These are phyloP conservation scores for Bedellia somnulentella DNA, from an alignment of 2,888 invertebrate genomes.

Conservation along the genomic window DNA sequence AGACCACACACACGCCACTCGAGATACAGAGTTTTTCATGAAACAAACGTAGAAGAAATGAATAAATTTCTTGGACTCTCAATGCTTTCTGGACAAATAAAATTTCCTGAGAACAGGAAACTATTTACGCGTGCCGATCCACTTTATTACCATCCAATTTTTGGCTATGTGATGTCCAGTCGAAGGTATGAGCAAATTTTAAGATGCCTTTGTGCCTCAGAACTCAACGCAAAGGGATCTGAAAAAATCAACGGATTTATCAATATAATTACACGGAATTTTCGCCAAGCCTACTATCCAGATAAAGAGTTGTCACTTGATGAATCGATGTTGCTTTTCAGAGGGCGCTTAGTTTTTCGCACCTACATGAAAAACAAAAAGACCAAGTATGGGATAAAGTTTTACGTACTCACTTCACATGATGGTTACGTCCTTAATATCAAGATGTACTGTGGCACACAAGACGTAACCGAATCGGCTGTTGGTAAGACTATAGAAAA, in stretches of 20 bases:
- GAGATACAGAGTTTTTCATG: neutral
- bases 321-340: constrained; percentile 4
- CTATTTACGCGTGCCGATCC: constrained; percentile 2
- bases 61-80: constrained; percentile 4
- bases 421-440: no score
- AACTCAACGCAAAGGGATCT: constrained; percentile 1
- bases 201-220: constrained; percentile 2
- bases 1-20: constrained; percentile 4
- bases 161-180: constrained; percentile 1
- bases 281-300: neutral
- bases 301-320: no score
- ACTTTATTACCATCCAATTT: constrained; percentile 5
- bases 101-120: neutral
- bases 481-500: no score
- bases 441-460: no score
- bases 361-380: constrained; percentile 5
- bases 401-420: constrained; percentile 3
- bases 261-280: neutral
- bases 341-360: constrained; percentile 4
- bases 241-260: constrained; percentile 3
- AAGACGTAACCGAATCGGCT: no score
- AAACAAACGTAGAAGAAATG: constrained; percentile 3
- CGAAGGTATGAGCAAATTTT: constrained; percentile 3
- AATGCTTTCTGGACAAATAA: constrained; percentile 1
- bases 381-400: constrained; percentile 5